Percentiles rank a stretch among this genome's conserved stretches.
These are phyloP conservation scores for Polyergus mexicanus DNA, from an alignment of 1,140 invertebrate species.

Conservation along the genomic window DNA sequence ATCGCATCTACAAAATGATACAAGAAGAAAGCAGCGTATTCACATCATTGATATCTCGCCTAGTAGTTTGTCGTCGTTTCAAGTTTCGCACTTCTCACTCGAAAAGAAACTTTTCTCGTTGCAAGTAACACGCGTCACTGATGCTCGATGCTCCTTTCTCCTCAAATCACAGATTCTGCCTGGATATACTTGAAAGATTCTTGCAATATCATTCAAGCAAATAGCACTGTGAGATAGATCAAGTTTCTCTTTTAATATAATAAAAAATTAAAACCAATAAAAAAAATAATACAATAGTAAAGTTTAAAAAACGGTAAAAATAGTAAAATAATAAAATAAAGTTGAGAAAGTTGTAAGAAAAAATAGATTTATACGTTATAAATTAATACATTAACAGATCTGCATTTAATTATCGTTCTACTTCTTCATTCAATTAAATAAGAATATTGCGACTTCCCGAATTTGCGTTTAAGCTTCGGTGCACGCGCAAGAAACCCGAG, in stretches of 20 bases:
- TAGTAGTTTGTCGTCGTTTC: conserved; percentile 38
- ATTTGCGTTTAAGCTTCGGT: conserved; percentile 35
- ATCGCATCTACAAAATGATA: neutral
- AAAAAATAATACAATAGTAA: neutral
- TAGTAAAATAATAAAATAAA: neutral
- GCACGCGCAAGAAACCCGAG: conserved; percentile 50
- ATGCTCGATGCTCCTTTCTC: conserved; percentile 16
- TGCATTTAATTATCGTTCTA: conserved; percentile 30
- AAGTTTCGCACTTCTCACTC: conserved; percentile 48
- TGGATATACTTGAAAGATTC: neutral
- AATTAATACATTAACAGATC: conserved; percentile 4
- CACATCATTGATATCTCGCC: conserved; percentile 15
- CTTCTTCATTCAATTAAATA: conserved; percentile 43
- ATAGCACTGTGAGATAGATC: neutral
- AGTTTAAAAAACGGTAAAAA: neutral
- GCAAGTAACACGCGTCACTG: conserved; percentile 28
- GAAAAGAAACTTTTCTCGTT: conserved; percentile 57
- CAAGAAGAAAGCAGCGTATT: neutral
- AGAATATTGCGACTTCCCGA: conserved; percentile 50
- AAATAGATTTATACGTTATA: neutral
- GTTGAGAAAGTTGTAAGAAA: neutral
- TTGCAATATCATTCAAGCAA: conserved; percentile 26
- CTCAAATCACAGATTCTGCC: conserved; percentile 31
- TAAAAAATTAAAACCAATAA: neutral
- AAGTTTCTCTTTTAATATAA: neutral